Base-by-base conservation (phyloP, 2,888 invertebrate genomes). In the Endomychus coccineus region DNA sequence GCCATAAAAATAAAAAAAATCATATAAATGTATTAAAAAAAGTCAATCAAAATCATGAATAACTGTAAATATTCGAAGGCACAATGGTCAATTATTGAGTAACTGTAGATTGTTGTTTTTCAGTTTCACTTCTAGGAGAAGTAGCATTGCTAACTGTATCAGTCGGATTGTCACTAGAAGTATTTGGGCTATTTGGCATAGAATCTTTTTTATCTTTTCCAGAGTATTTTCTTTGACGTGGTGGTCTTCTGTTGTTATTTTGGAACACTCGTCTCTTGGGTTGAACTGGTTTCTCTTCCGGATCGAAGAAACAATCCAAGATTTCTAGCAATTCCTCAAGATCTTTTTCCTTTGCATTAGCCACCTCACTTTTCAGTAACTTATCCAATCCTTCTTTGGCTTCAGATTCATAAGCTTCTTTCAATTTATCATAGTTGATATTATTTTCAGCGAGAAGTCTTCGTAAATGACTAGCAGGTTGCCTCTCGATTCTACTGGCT, bases 231-330 rank as follows among this genome's bases (percentile, higher is more conserved):
- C 42, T 34, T 16, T 34, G 37, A 13, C 49, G 45, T n/a, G 51
- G 45, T 30, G 50, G 43, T 25, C 52, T 51, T 34, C 51, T 50
- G 24, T 52, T 53, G 28, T 47, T 52, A 16, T 39, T 34, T 4
- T 38, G 46, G 36, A 45, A 56, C 40, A 49, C 56, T 46, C 68
- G 64, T 3, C 70, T 66, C 53, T 75, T 74, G 2, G 74, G 73
- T 30, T 71, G 70, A 40, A 76, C 70, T 3, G 75, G 68, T 49
- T 75, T 74, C 61, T 80, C 80, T 44, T 77, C 71, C 1, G 85
- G 83, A 64, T 87, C 85, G 57, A 85, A 88, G 63, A 81, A 83
- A 56, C 81, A 80, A 62, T 84, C 83, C 42, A 88, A 72, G 50
- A 86, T 77, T 46, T 81, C 79, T 30, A 83, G 70, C 44, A 88